These are phyloP conservation scores for Pangasianodon hypophthalmus DNA, from an alignment of 2,113 vertebrate genomes.

Conservation along the genomic window DNA sequence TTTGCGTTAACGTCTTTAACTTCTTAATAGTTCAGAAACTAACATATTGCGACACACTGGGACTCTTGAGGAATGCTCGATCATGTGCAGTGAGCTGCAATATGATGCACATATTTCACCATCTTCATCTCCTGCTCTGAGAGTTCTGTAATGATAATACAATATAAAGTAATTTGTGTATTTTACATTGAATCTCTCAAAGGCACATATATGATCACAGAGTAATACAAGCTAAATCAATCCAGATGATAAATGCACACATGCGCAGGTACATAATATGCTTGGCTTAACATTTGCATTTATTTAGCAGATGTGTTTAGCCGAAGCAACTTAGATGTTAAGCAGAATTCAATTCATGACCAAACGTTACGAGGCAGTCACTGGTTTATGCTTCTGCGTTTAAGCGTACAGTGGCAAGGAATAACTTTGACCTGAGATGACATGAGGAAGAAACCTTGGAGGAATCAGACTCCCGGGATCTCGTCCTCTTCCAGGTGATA, in stretches of 20 bases:
- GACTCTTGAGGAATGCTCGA: not conserved
- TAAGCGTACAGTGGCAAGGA: not conserved
- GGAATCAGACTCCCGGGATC: not conserved
- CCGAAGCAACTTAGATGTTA: too few species aligned
- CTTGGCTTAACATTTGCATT: conserved; percentile 1
- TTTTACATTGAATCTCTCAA: not conserved
- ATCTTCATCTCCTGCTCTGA: not conserved
- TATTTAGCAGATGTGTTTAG: conserved; percentile 4
- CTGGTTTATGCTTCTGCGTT: not conserved
- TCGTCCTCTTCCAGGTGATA: not conserved
- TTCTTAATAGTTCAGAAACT: not conserved
- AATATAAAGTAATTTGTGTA: not conserved
- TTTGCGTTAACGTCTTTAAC: not conserved
- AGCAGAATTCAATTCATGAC: not conserved
- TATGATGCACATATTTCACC: conserved; percentile 1
- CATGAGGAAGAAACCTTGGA: not conserved
- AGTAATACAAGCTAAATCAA: not conserved
- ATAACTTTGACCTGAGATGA: not conserved
- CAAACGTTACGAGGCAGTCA: not conserved
- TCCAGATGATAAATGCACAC: not conserved
- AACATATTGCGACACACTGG: not conserved
- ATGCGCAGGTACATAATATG: not conserved
- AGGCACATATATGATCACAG: not conserved
- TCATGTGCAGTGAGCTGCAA: not conserved
- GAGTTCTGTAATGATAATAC: conserved; percentile 1